phyloP scores from a whole-genome alignment of 2,797 vertebrate species.

The Agapornis canus region DNA sequence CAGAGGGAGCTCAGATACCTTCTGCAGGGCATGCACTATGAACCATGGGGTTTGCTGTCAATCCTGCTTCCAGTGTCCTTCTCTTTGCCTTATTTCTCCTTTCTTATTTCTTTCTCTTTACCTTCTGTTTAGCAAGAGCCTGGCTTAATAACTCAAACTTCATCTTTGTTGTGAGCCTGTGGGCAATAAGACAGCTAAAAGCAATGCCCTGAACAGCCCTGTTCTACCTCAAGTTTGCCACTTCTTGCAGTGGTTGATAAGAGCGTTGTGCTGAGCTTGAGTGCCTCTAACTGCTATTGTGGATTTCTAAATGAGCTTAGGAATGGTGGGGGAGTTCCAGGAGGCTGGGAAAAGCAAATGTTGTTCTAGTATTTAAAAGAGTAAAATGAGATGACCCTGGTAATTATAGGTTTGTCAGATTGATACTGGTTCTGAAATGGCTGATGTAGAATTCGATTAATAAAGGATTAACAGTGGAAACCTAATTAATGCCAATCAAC shows the following conservation, averaged over 20 bases:
- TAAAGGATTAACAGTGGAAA: conserved; percentile 44
- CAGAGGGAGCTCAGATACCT: neutral
- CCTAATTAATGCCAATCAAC: conserved; percentile 57
- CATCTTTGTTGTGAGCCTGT: neutral
- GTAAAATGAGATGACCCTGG: neutral
- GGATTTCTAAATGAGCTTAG: neutral
- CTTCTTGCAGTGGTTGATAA: neutral
- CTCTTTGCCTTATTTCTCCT: neutral
- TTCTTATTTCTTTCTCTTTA: neutral
- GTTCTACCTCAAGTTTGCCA: neutral
- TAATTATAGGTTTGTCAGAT: conserved; percentile 38
- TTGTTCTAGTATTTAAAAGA: conserved; percentile 22
- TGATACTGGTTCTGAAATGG: neutral
- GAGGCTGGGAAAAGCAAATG: conserved; percentile 23
- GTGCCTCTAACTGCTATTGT: conserved; percentile 38
- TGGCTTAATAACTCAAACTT: neutral
- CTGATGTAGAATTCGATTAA: conserved; percentile 38
- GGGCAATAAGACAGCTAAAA: neutral
- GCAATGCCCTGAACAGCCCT: neutral
- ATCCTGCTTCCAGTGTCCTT: fast-evolving
- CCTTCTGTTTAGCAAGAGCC: neutral
- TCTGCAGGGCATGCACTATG: neutral
- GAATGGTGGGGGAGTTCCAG: neutral
- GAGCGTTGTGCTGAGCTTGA: neutral
- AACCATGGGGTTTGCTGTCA: fast-evolving